Evolutionary conservation across 1,140 invertebrate genomes (phyloP).

Genomic region (Lysiphlebus fabarum): DNA sequence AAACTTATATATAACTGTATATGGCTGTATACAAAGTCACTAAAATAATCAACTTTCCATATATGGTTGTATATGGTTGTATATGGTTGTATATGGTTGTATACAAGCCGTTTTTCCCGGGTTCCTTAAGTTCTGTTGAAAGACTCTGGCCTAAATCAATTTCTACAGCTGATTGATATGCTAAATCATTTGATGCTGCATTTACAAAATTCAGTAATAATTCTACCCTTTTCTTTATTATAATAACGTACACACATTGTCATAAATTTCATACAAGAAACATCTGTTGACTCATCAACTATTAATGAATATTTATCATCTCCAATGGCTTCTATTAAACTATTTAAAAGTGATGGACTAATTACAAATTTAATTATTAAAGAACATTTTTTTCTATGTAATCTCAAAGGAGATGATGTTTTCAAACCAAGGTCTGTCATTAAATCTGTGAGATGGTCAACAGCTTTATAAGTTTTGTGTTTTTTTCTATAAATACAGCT

Average conservation of each 20-base stretch:
- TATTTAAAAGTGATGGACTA: slow-evolving; percentile 23
- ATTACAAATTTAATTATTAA: slow-evolving; percentile 26
- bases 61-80: too few relatives aligned
- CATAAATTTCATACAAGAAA: slow-evolving; percentile 34
- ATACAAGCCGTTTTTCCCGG: too few relatives aligned
- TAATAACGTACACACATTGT: slow-evolving; percentile 41
- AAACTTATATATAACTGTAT: too few relatives aligned
- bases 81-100: too few relatives aligned
- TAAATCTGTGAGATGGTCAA: slow-evolving; percentile 28
- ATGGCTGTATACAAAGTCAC: too few relatives aligned
- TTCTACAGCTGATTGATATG: not conserved
- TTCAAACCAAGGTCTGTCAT: slow-evolving; percentile 23
- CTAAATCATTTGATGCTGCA: slow-evolving; percentile 21
- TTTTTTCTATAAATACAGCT: slow-evolving; percentile 26
- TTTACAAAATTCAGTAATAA: slow-evolving; percentile 33
- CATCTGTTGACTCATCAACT: slow-evolving; percentile 38
- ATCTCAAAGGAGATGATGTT: slow-evolving; percentile 15
- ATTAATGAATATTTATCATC: slow-evolving; percentile 26
- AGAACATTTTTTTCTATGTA: slow-evolving; percentile 31
- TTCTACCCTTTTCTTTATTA: slow-evolving; percentile 27
- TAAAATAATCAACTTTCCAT: too few relatives aligned
- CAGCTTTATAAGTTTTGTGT: slow-evolving; percentile 21
- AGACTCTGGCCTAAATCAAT: slow-evolving; percentile 18
- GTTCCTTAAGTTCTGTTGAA: not conserved
- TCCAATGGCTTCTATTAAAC: slow-evolving; percentile 27